Evolutionary conservation across 2,113 vertebrate species (phyloP), one percentile per base, ranked within the genome.

Genomic region (Rattus rattus): DNA sequence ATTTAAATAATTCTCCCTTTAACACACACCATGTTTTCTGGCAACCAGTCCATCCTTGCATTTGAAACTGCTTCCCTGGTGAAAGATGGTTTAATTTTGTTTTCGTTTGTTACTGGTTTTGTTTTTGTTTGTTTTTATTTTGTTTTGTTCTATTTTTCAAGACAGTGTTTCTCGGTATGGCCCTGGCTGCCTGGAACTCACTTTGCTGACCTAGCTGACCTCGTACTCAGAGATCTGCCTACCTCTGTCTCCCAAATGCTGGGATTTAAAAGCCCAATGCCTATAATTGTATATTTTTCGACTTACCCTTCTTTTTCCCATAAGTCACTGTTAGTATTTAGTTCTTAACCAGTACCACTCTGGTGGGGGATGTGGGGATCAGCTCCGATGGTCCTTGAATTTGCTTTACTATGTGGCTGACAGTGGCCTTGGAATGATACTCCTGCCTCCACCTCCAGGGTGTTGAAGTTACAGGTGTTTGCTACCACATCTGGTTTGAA

Each of bases 301-400:
- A 92, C 63, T 86, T 56, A 88, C 92, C 65, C 43, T 36, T 96
- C 92, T 70, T 76, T 56, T 87, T 84, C 59, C 61, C 81, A 94
- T 92, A 90, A 43, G 14, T 76, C 61, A 85, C n/a, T 70, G 36
- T 39, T 92, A 30, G 16, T 94, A 56, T 75, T 94, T 28, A 61
- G 47, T 49, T 94, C 36, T 49, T 28, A 80, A 28, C 28, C 13
- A 49, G 52, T 47, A 39, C 6, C 70, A 77, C 39, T 8, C 36
- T 1, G 7, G 19, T 59, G 83, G 30, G n/a, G 84, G 69, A 80
- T 86, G 63, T 8, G 47, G 75, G 20, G 12, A 90, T 79, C 69
- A 33, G 7, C 47, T 84, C 84, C 73, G 11, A 91, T 85, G 83
- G 59, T 16, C 76, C 47, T 33, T 52, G 49, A 79, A 19, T 30